Evolutionary conservation across 1,140 invertebrate genomes (phyloP).

Genomic region (Diachasmimorpha longicaudata): DNA sequence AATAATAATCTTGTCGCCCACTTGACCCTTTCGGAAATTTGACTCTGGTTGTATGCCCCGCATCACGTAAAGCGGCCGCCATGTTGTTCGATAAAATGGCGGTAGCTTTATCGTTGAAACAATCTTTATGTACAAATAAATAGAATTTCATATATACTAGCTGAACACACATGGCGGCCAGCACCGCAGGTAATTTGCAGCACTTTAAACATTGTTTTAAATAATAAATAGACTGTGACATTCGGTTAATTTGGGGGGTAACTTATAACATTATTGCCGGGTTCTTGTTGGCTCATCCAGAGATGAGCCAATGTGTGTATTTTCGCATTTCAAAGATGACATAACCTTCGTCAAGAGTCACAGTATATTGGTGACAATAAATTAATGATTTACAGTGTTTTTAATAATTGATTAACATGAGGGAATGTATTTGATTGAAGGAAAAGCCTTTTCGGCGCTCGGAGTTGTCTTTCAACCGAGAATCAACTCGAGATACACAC

Average conservation of each 20-base stretch:
- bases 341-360: background rate
- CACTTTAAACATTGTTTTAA: background rate
- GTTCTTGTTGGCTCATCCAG: background rate
- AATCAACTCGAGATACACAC: constrained; percentile 8
- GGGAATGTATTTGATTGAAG: background rate
- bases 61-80: too few species aligned
- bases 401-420: too few species aligned
- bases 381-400: background rate
- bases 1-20: too few species aligned
- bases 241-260: background rate
- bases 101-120: background rate
- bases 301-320: background rate
- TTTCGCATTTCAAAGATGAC: background rate
- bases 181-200: background rate
- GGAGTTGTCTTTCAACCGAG: background rate
- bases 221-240: background rate
- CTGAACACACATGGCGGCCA: background rate
- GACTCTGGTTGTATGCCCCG: too few species aligned
- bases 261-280: background rate
- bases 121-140: background rate
- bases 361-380: background rate
- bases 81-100: too few species aligned
- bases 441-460: background rate
- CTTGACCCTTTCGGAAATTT: too few species aligned
- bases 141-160: background rate